Evolutionary conservation across 2,797 vertebrate species (phyloP), one percentile per base, ranked within the genome.

Genomic region (Phyllotis vaccarum): DNA sequence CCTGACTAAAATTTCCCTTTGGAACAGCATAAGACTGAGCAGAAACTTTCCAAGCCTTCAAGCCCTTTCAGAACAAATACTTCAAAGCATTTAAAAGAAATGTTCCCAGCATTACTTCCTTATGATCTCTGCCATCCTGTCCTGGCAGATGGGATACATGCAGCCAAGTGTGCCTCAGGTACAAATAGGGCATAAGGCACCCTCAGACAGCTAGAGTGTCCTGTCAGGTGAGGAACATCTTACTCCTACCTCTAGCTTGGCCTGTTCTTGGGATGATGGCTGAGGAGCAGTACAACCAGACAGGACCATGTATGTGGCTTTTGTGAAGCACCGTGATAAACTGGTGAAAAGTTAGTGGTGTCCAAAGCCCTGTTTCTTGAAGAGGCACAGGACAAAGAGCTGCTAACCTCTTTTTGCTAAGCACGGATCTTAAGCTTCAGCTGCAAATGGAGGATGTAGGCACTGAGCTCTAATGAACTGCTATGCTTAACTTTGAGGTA

Each of bases 31-130:
- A 93, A 87, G 31, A 66, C 56, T 82, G 58, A 94, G 86, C 75
- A 91, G 66, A 89, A 79, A n/a, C 54, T 95, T 92, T 95, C 82
- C 88, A 93, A 95, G 86, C 74, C 13, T 4, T 49, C 78, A 37
- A 52, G 79, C 29, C 94, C 62, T 92, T 0, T 0, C 68, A 90
- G 86, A 60, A 54, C 22, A 54, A 97, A 76, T 12, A 8, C 83
- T 90, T 89, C 86, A 92, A 64, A 96, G 76, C 64, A 43, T 80
- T 72, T 93, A 86, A 81, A 79, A 74, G 80, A 76, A 34, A 66
- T 19, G 0, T 80, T 62, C 86, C 72, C 58, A 17, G 54, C 60
- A 74, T 70, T 37, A 14, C 37, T 54, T 46, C 82, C 56, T 62
- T 86, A 58, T 83, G 74, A 27, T 81, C 21, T 86, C 72, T 40